Evolutionary conservation across 1,140 invertebrate genomes (phyloP).

Genomic region (Grapholita molesta): DNA sequence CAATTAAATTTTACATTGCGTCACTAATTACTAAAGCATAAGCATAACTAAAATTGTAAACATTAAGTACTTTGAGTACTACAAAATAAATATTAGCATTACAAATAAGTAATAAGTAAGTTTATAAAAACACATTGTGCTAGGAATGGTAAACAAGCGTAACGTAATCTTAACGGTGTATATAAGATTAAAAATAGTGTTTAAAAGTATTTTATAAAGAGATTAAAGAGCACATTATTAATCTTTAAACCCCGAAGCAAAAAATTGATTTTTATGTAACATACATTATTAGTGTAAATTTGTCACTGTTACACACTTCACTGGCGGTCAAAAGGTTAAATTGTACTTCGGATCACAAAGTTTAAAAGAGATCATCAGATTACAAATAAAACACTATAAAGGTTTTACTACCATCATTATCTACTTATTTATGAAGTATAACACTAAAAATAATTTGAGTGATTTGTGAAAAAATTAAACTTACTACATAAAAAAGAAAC

Average conservation of each 20-base stretch:
- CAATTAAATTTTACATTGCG: slow-evolving; percentile 27
- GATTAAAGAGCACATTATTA: neutral
- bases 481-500: too few relatives aligned
- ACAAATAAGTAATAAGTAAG: slow-evolving; percentile 11
- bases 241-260: neutral
- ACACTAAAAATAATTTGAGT: neutral
- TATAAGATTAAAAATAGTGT: neutral
- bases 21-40: slow-evolving; percentile 15
- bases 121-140: neutral
- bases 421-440: neutral
- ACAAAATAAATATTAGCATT: slow-evolving; percentile 1
- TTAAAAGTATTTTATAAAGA: neutral
- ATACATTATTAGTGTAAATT: neutral
- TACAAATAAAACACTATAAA: neutral
- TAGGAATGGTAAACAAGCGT: slow-evolving; percentile 10
- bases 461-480: too few relatives aligned
- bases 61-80: slow-evolving; percentile 5
- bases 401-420: neutral
- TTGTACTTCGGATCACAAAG: neutral
- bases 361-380: neutral
- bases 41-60: slow-evolving; percentile 1
- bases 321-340: neutral
- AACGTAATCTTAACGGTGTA: neutral
- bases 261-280: neutral
- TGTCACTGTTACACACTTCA: neutral